Base-by-base conservation (phyloP, 1,140 invertebrate species). In the Schlechtendalia chinensis region DNA sequence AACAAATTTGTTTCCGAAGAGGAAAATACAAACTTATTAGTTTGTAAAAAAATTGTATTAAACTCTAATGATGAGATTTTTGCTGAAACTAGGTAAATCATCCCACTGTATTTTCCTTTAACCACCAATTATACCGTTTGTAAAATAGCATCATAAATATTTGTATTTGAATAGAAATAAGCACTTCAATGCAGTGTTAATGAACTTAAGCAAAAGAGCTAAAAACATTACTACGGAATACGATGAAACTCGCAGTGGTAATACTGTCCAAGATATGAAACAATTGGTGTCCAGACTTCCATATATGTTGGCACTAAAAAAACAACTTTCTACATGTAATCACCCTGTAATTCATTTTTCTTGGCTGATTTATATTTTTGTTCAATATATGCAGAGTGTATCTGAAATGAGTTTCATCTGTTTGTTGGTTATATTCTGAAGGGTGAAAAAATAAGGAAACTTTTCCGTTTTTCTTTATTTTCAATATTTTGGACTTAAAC, bases 241-340 rank as follows among this genome's bases (percentile, higher is more conserved):
- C 86, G 94, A 96, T 85, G 89, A 92, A 61, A 93, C 94, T 85
- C 89, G 90, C 32, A 92, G 94, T 56, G 92, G 95, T 56, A 95
- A 95, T 85, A 93, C 94, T 17, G 91, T 98, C 29, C 91, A 94
- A 84, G 95, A 98, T 87, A 95, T 98, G 85, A 97, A 97, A 86
- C 91, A 93, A 83, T 96, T 98, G 88, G 96, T 98, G 6, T 91
- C 94, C 16, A 92, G 92, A 82, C 87, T 98, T 81, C 96, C 95
- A 1, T 91, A 95, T 82, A 91, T 98, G 87, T 87, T 97, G 84
- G 91, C 91, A n/a, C 91, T 92, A 45, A 96, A 97, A 85, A 91
- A 94, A 84, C 75, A 79, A 79, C 75, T 79, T 50, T 79, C 75
- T n/a, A 79, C 58, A 79, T 79, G 75, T 79, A 79, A 79, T 79